Evolutionary conservation across 2,888 invertebrate genomes (phyloP).

Genomic region (Tetrapedia diversipes): DNA sequence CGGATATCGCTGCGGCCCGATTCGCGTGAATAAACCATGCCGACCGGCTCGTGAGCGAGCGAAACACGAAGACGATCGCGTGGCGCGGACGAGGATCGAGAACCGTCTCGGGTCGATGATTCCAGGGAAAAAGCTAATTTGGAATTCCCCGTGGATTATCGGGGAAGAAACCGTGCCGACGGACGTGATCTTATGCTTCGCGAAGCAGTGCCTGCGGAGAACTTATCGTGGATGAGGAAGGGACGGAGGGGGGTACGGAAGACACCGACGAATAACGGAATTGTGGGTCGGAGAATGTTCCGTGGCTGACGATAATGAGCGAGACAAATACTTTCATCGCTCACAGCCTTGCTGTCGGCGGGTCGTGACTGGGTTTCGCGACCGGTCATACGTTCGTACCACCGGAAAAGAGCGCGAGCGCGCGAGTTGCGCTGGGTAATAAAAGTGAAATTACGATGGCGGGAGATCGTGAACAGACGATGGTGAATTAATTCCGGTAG

Average conservation of each 20-base stretch:
- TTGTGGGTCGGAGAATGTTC: slow-evolving; percentile 39
- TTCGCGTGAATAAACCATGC: slow-evolving; percentile 47
- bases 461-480: background rate
- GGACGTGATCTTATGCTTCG: slow-evolving; percentile 56
- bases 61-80: background rate
- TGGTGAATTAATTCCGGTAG: background rate
- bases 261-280: slow-evolving; percentile 52
- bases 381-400: background rate
- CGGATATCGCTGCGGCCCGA: slow-evolving; percentile 34
- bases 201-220: slow-evolving; percentile 37
- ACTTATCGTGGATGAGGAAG: too few relatives aligned
- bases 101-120: background rate
- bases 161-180: slow-evolving; percentile 48
- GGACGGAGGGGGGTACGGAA: slow-evolving; percentile 36
- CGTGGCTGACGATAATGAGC: slow-evolving; percentile 51
- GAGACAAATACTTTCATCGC: slow-evolving; percentile 53
- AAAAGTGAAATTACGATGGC: slow-evolving; percentile 30
- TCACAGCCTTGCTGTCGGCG: slow-evolving; percentile 2
- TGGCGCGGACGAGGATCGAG: background rate
- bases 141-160: slow-evolving; percentile 63
- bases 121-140: slow-evolving; percentile 50
- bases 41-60: slow-evolving; percentile 20
- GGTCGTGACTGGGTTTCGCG: slow-evolving; percentile 22
- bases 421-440: background rate
- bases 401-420: background rate